These are phyloP conservation scores for Papilio elwesi DNA, from an alignment of 2,888 invertebrate species.

Conservation along the genomic window DNA sequence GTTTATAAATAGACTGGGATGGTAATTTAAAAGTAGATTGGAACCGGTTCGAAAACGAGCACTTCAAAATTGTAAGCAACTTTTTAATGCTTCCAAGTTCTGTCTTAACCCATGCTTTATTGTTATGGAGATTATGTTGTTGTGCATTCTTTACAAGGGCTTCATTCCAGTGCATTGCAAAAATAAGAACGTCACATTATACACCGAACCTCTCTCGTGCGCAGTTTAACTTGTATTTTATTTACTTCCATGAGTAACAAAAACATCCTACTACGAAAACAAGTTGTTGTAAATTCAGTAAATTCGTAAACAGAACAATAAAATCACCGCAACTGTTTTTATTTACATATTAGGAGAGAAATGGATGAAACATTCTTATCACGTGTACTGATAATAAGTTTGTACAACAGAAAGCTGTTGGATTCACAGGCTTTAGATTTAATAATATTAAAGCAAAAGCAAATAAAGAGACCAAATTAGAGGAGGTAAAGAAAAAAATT, in stretches of 20 bases:
- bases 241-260: not conserved
- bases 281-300: not conserved
- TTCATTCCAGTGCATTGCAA: slow-evolving; percentile 1
- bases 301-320: not conserved
- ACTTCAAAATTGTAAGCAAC: slow-evolving; percentile 29
- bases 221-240: slow-evolving; percentile 15
- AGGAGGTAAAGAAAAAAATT: no score
- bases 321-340: not conserved
- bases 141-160: slow-evolving; percentile 3
- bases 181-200: slow-evolving; percentile 5
- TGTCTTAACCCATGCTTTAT: slow-evolving; percentile 16
- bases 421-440: no score
- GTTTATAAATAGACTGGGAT: not conserved
- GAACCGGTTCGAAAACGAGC: slow-evolving; percentile 15
- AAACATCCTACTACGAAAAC: not conserved
- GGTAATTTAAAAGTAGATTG: not conserved
- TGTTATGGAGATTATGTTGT: slow-evolving; percentile 25
- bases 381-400: no score
- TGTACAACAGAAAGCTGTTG: no score
- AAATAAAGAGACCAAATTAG: no score
- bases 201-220: not conserved
- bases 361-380: no score
- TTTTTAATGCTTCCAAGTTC: slow-evolving; percentile 13
- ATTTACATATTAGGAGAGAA: not conserved
- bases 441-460: no score